Percentiles rank a stretch among this genome's conserved stretches.
Conservation (phyloP, 2,888 invertebrate species). For the Geotrupes spiniger region DNA sequence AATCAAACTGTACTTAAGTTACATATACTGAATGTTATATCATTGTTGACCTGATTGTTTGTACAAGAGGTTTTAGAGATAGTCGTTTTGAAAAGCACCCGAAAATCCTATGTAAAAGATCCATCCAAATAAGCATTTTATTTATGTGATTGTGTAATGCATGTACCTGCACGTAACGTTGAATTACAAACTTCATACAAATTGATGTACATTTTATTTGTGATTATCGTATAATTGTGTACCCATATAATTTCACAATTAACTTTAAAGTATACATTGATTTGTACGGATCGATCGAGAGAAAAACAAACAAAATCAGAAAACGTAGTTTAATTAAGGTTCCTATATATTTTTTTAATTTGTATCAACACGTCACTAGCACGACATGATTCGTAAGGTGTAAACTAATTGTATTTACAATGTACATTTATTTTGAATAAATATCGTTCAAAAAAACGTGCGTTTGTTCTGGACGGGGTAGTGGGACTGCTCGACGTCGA, state of each 20-base stretch:
- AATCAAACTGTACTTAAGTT: slow-evolving; percentile 2
- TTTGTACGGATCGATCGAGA: background rate
- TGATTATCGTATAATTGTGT: slow-evolving; percentile 1
- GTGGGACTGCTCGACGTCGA: slow-evolving; percentile 48
- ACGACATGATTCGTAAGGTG: slow-evolving; percentile 22
- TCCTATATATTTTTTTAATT: slow-evolving; percentile 21
- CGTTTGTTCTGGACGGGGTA: slow-evolving; percentile 39
- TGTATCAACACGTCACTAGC: slow-evolving; percentile 12
- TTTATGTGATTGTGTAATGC: slow-evolving; percentile 11
- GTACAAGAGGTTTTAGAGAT: background rate
- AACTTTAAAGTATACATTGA: background rate
- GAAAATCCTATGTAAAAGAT: background rate
- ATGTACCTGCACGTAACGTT: slow-evolving; percentile 20
- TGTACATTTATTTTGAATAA: slow-evolving; percentile 29
- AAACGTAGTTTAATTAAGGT: slow-evolving; percentile 12
- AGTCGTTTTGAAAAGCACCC: background rate
- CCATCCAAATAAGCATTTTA: background rate
- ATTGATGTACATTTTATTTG: slow-evolving; percentile 4
- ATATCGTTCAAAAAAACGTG: slow-evolving; percentile 27
- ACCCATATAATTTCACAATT: slow-evolving; percentile 1
- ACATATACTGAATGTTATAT: slow-evolving; percentile 6
- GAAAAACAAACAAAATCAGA: slow-evolving; percentile 1
- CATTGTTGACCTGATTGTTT: slow-evolving; percentile 3
- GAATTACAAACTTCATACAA: slow-evolving; percentile 2
- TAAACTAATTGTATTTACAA: slow-evolving; percentile 22